These are phyloP conservation scores for Poicephalus meyeri DNA, from an alignment of 2,113 vertebrate genomes.

Conservation along the genomic window DNA sequence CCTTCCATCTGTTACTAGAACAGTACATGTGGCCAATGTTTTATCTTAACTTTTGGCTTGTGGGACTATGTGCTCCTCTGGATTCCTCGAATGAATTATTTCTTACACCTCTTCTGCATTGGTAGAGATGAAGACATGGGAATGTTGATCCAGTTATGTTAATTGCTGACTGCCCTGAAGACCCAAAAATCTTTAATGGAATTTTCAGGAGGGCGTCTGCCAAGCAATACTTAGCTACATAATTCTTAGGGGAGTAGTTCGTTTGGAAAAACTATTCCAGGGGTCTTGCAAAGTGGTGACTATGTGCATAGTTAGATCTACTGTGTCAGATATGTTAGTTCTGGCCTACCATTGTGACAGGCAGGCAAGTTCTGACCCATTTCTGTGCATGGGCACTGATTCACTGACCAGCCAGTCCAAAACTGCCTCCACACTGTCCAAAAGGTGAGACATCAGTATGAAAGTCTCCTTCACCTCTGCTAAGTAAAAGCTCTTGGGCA, in stretches of 20 bases:
- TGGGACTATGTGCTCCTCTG: background rate
- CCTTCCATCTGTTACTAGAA: background rate
- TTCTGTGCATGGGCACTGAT: rapidly evolving
- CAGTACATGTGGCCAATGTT: background rate
- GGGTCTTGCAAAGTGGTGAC: rapidly evolving
- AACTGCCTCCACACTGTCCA: rapidly evolving
- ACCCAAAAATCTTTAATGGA: rapidly evolving
- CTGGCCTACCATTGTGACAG: rapidly evolving
- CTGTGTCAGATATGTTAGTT: rapidly evolving
- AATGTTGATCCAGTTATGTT: rapidly evolving
- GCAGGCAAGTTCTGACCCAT: rapidly evolving
- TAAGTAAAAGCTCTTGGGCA: rapidly evolving
- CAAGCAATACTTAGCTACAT: rapidly evolving
- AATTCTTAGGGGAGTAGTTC: background rate
- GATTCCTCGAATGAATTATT: background rate
- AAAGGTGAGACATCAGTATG: rapidly evolving
- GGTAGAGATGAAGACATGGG: rapidly evolving
- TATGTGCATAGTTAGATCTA: rapidly evolving
- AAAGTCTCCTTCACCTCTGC: background rate
- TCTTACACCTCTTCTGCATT: rapidly evolving
- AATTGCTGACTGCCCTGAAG: background rate
- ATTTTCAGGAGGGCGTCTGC: background rate
- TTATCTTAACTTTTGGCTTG: background rate
- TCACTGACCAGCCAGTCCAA: background rate
- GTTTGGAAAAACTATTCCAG: background rate